Conservation (phyloP, 2,113 vertebrate species). For the Mus musculus region GRCm39 chr12:89516001-89516500, state of each 20-base stretch:
- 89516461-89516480: background rate
- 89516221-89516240: background rate
- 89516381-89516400: background rate
- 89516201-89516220: background rate
- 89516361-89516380: background rate
- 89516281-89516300: no score
- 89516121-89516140: background rate
- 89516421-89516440: background rate
- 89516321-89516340: background rate
- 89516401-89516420: background rate
- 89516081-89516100: background rate
- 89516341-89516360: background rate
- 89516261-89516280: background rate
- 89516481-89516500: background rate
- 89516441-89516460: background rate
- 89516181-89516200: background rate
- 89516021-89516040: background rate
- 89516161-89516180: background rate
- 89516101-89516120: background rate
- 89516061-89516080: background rate
- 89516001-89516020: background rate
- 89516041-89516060: conserved; percentile 5
- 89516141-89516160: background rate
- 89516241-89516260: background rate
- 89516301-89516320: background rate